Base-by-base conservation (phyloP, 2,113 vertebrate species). In the Motacilla tschutschensis region DNA sequence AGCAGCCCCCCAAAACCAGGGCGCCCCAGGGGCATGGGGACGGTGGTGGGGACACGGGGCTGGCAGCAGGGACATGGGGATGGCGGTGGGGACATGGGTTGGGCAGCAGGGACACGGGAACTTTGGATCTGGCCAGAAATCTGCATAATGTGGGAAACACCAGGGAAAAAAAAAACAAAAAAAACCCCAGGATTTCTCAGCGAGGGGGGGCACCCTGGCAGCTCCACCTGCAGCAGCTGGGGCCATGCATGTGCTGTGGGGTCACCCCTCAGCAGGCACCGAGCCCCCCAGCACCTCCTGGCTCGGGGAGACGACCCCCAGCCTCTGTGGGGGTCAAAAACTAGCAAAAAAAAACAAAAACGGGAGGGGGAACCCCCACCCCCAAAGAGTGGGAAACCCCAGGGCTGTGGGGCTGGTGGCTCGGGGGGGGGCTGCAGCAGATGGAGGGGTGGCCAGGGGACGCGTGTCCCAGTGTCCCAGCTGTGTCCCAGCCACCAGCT, bases 141-240 rank as follows among this genome's bases (percentile, higher is more conserved):
- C 60, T 70, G 46, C 51, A 59, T 28, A 46, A 50, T 9, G 47
- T 74, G 66, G 53, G 77, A 75, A 85, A 60, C 12, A 16, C 28
- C 35, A 19, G 33, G 44, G n/a, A n/a, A n/a, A n/a, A n/a, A n/a
- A n/a, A n/a, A n/a, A n/a, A n/a, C n/a, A 14, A 47, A 53, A 55
- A 65, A 74, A 46, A 46, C 0, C 7, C 21, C 13, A 14, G 17
- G 36, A 55, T 70, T 55, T 81, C n/a, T 81, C 71, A 29, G 40
- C 9, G n/a, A 4, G 6, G 5, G 16, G 8, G 4, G 18, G 6
- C 0, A 4, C 9, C 8, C 51, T 57, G 84, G 33, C 80, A 64
- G 88, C 57, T 74, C 84, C 83, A 78, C 66, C 71, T 84, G 84
- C 41, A 20, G 83, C 74, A 76, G 58, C 48, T 57, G 79, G 21